These are phyloP conservation scores for Benitochromis conjunctus DNA, from an alignment of 2,113 vertebrate genomes.

Conservation along the genomic window DNA sequence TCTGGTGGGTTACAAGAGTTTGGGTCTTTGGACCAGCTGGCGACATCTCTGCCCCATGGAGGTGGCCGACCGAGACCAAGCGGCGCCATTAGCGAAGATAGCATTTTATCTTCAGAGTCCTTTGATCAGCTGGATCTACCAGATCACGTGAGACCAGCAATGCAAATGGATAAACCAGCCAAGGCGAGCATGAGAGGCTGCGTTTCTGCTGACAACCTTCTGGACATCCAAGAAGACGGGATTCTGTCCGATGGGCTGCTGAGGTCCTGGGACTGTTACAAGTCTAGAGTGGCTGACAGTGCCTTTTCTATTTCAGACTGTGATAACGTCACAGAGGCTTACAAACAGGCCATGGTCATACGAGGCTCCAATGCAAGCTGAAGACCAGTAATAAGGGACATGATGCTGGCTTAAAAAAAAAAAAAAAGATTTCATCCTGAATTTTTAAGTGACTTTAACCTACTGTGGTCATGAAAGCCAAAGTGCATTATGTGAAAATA, in stretches of 20 bases:
- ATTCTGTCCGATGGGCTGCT: slow-evolving; percentile 23
- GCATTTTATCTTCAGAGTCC: slow-evolving; percentile 94
- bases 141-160: slow-evolving; percentile 8
- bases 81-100: slow-evolving; percentile 87
- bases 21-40: slow-evolving; percentile 74
- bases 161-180: slow-evolving; percentile 10
- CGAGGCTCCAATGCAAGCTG: slow-evolving; percentile 73
- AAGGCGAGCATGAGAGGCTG: slow-evolving; percentile 76
- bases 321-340: slow-evolving; percentile 71
- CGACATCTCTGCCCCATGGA: slow-evolving; percentile 41
- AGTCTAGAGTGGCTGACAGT: slow-evolving; percentile 66
- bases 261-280: slow-evolving; percentile 71
- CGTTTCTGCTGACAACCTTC: slow-evolving; percentile 86
- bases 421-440: neutral
- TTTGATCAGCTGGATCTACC: slow-evolving; percentile 93
- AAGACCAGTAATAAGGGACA: neutral
- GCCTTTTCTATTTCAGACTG: slow-evolving; percentile 79
- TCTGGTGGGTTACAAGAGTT: slow-evolving; percentile 66
- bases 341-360: slow-evolving; percentile 67
- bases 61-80: slow-evolving; percentile 54
- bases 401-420: neutral
- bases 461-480: neutral
- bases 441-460: neutral
- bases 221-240: slow-evolving; percentile 71
- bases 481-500: neutral